phyloP scores from a whole-genome alignment of 2,888 invertebrate genomes.

The Drosophila emarginata region DNA sequence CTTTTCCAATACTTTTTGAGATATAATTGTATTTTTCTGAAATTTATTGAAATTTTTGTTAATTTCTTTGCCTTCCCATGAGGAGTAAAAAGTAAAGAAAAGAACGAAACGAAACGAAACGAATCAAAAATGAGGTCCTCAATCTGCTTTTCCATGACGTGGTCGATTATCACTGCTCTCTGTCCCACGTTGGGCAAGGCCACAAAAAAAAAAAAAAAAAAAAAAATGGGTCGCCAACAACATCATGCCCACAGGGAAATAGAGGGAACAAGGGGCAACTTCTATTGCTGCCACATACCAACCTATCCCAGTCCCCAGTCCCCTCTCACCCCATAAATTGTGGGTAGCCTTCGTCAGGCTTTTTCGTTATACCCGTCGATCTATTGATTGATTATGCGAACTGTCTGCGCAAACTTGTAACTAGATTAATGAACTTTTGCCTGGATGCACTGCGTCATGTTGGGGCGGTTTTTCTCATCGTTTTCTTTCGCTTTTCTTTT shows the following conservation, averaged over 20 bases:
- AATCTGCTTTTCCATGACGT: slow-evolving; percentile 3
- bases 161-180: neutral
- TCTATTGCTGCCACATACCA: no score
- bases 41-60: neutral
- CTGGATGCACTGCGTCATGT: slow-evolving; percentile 47
- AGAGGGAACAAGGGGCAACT: neutral
- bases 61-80: no score
- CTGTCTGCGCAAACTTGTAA: slow-evolving; percentile 77
- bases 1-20: neutral
- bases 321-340: neutral
- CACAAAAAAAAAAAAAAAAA: neutral
- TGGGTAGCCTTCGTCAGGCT: neutral
- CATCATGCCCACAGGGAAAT: neutral
- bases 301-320: no score
- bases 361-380: slow-evolving; percentile 12
- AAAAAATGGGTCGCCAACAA: slow-evolving; percentile 5
- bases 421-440: slow-evolving; percentile 80
- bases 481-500: neutral
- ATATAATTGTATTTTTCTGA: neutral
- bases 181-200: neutral
- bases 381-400: slow-evolving; percentile 79
- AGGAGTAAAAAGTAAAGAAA: neutral
- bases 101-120: neutral
- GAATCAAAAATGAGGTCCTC: neutral
- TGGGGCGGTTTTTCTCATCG: slow-evolving; percentile 6